Evolutionary conservation across 1,140 invertebrate species (phyloP).

Genomic region (Colletes latitarsis): DNA sequence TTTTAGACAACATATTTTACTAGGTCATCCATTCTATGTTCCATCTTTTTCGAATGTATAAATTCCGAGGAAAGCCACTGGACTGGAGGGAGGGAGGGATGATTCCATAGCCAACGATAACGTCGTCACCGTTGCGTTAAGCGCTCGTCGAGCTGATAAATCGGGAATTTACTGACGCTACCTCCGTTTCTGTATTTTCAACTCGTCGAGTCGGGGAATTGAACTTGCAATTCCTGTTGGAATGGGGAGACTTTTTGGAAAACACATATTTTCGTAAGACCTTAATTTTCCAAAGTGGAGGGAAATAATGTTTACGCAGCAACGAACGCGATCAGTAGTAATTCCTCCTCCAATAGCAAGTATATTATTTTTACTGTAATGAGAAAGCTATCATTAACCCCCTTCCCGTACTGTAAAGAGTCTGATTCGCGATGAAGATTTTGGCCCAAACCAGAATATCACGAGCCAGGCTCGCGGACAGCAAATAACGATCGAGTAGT

Average conservation of each 20-base stretch:
- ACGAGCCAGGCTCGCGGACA: too few species aligned
- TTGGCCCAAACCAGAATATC: too few species aligned
- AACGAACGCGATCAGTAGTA: background rate
- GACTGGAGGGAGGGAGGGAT: conserved; percentile 33
- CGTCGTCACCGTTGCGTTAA: conserved; percentile 64
- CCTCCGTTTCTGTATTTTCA: conserved; percentile 44
- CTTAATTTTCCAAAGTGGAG: background rate
- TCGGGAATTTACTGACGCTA: conserved; percentile 60
- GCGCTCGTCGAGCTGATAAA: conserved; percentile 62
- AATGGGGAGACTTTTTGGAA: conserved; percentile 26
- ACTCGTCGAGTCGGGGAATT: conserved; percentile 15
- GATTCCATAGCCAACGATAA: conserved; percentile 56
- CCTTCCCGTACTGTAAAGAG: too few species aligned
- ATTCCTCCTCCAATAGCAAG: too few species aligned
- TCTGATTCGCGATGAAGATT: too few species aligned
- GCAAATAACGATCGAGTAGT: too few species aligned
- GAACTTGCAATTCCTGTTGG: conserved; percentile 8
- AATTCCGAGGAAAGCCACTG: conserved; percentile 52
- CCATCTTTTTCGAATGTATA: conserved; percentile 50
- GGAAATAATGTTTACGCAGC: background rate
- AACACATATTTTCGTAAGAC: conserved; percentile 31
- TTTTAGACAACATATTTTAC: background rate
- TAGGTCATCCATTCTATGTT: background rate
- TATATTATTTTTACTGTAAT: too few species aligned
- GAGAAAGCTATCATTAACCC: too few species aligned